These are phyloP conservation scores for Brachionus sp. DNA, from an alignment of 1,140 invertebrate species.

Conservation along the genomic window DNA sequence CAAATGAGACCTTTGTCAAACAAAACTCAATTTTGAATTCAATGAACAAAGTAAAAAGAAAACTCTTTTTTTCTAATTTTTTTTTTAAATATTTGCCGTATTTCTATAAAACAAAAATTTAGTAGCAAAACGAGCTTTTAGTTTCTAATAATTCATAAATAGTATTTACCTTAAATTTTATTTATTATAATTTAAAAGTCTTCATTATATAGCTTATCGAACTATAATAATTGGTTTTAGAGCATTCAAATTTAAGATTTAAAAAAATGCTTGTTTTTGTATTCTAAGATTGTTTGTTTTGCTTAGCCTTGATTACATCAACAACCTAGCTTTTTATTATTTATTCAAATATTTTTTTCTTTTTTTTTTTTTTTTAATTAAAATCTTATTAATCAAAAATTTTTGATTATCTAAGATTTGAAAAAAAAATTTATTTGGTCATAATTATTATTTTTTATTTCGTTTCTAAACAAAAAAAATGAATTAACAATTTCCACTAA, in stretches of 20 bases:
- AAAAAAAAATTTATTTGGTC: background rate
- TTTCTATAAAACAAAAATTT: conserved; percentile 5
- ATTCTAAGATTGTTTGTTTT: background rate
- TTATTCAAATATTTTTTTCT: background rate
- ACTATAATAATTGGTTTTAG: background rate
- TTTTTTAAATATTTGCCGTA: background rate
- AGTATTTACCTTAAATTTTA: conserved; percentile 22
- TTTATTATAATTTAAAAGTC: conserved; percentile 9
- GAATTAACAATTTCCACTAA: background rate
- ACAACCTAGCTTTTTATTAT: background rate
- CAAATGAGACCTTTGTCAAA: background rate
- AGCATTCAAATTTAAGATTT: background rate
- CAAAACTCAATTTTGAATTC: background rate
- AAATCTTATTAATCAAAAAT: background rate
- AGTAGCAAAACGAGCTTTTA: background rate
- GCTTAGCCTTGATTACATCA: background rate
- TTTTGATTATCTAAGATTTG: background rate
- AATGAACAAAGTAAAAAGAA: background rate
- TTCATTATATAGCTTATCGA: background rate
- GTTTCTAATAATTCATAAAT: background rate
- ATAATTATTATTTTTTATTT: background rate
- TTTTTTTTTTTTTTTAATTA: background rate
- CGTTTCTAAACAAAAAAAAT: background rate
- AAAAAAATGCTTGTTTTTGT: background rate
- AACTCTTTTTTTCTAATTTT: background rate